phyloP scores from a whole-genome alignment of 2,113 vertebrate species.

The Malurus cyaneus region DNA sequence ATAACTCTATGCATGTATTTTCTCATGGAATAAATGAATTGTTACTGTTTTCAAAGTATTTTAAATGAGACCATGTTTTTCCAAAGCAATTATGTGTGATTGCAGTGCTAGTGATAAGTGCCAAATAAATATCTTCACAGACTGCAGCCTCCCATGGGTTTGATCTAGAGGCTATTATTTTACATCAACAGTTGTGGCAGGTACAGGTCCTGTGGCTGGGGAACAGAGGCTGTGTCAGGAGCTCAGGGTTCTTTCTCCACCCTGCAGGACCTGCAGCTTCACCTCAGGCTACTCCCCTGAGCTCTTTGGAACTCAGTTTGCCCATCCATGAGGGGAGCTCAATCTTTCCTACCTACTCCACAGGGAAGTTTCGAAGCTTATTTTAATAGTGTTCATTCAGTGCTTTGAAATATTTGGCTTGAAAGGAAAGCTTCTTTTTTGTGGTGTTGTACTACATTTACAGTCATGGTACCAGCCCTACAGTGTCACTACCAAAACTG shows the following conservation, averaged over 20 bases:
- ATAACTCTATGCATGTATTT: background rate
- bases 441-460: background rate
- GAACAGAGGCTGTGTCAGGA: background rate
- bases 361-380: background rate
- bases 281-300: background rate
- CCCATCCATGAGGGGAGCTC: background rate
- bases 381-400: background rate
- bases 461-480: background rate
- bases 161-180: background rate
- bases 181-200: fast-evolving
- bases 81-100: background rate
- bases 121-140: background rate
- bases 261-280: background rate
- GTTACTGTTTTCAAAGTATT: background rate
- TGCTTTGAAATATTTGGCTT: background rate
- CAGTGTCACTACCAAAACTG: background rate
- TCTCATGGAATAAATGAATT: background rate
- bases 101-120: background rate
- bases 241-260: background rate
- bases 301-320: background rate
- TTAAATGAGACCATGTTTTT: background rate
- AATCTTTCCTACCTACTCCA: background rate
- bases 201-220: background rate
- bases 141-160: background rate
- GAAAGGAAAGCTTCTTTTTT: background rate